Conservation (phyloP, 37 sponge, comb jelly and placozoan species). For the Bolinopsis microptera region DNA sequence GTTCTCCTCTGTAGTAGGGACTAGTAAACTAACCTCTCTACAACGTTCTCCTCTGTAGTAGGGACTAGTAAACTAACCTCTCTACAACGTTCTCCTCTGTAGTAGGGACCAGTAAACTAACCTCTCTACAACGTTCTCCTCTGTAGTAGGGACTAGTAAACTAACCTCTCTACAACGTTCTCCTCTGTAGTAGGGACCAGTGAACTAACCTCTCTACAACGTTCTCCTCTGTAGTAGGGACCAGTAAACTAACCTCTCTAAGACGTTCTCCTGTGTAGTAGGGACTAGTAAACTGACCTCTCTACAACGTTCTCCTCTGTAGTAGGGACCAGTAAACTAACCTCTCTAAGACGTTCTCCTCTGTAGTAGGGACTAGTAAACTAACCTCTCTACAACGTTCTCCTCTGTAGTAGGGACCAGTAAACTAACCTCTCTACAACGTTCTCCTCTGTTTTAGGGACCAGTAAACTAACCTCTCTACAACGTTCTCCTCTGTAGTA, state of each 20-base stretch:
- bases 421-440: slow-evolving; percentile 68
- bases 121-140: slow-evolving; percentile 81
- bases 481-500: slow-evolving; percentile 73
- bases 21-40: slow-evolving; percentile 77
- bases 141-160: no score
- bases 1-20: slow-evolving; percentile 73
- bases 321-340: no score
- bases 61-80: no score
- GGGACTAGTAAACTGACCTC: slow-evolving; percentile 73
- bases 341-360: slow-evolving; percentile 72
- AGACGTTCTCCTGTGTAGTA: slow-evolving; percentile 75
- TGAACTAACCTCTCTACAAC: slow-evolving; percentile 79
- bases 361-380: slow-evolving; percentile 69
- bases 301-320: slow-evolving; percentile 75
- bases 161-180: slow-evolving; percentile 72
- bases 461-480: slow-evolving; percentile 77
- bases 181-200: slow-evolving; percentile 71
- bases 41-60: slow-evolving; percentile 73
- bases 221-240: no score
- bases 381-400: slow-evolving; percentile 81
- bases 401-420: no score
- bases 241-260: slow-evolving; percentile 65
- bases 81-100: slow-evolving; percentile 72
- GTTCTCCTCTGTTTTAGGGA: slow-evolving; percentile 72
- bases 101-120: slow-evolving; percentile 70